These are phyloP conservation scores for Gymnoscelis rufifasciata DNA, from an alignment of 2,888 invertebrate genomes.

Conservation along the genomic window DNA sequence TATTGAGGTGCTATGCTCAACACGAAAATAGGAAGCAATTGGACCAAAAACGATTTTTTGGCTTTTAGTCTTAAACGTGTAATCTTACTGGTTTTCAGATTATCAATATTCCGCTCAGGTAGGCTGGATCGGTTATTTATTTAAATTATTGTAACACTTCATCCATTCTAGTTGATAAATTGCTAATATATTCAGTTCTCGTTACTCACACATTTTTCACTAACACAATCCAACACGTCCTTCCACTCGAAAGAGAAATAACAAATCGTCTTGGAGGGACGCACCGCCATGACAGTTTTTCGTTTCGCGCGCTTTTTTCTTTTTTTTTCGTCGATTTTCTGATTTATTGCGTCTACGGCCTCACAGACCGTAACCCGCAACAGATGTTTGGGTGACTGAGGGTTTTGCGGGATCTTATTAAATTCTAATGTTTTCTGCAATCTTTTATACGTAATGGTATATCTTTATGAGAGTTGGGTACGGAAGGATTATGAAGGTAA, in stretches of 20 bases:
- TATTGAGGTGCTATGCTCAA: no score
- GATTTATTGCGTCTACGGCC: slow-evolving; percentile 50
- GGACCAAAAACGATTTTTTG: no score
- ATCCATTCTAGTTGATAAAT: slow-evolving; percentile 21
- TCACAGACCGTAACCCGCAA: slow-evolving; percentile 42
- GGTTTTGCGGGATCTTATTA: slow-evolving; percentile 27
- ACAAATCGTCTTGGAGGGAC: slow-evolving; percentile 38
- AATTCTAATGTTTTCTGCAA: slow-evolving; percentile 27
- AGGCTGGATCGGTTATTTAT: no score
- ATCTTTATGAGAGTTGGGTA: slow-evolving; percentile 5
- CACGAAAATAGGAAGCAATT: no score
- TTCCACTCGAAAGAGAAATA: slow-evolving; percentile 40
- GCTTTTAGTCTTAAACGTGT: no score
- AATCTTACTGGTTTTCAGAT: no score
- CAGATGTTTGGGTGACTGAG: slow-evolving; percentile 44
- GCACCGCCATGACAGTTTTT: slow-evolving; percentile 44
- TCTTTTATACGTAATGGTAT: slow-evolving; percentile 16
- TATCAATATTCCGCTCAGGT: no score
- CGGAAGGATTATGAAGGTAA: not conserved
- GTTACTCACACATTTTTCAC: slow-evolving; percentile 26
- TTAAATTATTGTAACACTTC: not conserved
- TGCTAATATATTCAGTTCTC: slow-evolving; percentile 29
- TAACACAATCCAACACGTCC: slow-evolving; percentile 31
- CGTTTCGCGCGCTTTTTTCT: slow-evolving; percentile 29
- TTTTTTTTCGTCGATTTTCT: slow-evolving; percentile 38